Percentiles rank a stretch among this genome's conserved stretches.
These are phyloP conservation scores for Tetramorium alpestre DNA, from an alignment of 1,140 invertebrate species.

Conservation along the genomic window DNA sequence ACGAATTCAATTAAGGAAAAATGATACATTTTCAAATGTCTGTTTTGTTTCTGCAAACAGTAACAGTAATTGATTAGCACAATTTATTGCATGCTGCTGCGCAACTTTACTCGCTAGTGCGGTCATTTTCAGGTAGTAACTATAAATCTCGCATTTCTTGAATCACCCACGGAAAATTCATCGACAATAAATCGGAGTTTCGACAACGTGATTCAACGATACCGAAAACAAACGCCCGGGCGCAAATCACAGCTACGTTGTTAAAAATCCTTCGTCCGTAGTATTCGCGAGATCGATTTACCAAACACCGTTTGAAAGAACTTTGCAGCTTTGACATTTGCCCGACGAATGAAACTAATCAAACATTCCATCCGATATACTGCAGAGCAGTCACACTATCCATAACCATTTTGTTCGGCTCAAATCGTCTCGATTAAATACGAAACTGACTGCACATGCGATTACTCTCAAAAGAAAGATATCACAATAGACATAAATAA, in stretches of 20 bases:
- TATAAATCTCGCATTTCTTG: constrained; percentile 50
- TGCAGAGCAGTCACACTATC: constrained; percentile 22
- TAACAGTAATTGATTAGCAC: background rate
- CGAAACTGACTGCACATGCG: background rate
- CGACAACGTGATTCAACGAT: constrained; percentile 51
- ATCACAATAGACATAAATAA: background rate
- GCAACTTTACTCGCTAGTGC: constrained; percentile 22
- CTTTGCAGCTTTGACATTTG: constrained; percentile 53
- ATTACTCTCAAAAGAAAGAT: background rate
- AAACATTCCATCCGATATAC: constrained; percentile 51
- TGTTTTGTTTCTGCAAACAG: background rate
- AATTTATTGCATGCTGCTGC: constrained; percentile 33
- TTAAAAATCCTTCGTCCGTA: constrained; percentile 33
- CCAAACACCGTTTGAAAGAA: constrained; percentile 30
- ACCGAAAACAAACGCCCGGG: constrained; percentile 39
- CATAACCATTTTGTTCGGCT: constrained; percentile 29
- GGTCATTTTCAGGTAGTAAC: constrained; percentile 33
- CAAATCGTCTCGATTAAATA: constrained; percentile 28
- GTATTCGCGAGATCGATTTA: constrained; percentile 47
- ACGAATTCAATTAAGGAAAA: constrained; percentile 8
- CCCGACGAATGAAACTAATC: constrained; percentile 50
- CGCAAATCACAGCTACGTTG: constrained; percentile 45
- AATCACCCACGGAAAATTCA: constrained; percentile 50
- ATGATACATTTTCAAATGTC: background rate
- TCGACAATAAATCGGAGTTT: constrained; percentile 49